Conservation (phyloP, 2,113 vertebrate genomes). For the Haemorhous mexicanus region DNA sequence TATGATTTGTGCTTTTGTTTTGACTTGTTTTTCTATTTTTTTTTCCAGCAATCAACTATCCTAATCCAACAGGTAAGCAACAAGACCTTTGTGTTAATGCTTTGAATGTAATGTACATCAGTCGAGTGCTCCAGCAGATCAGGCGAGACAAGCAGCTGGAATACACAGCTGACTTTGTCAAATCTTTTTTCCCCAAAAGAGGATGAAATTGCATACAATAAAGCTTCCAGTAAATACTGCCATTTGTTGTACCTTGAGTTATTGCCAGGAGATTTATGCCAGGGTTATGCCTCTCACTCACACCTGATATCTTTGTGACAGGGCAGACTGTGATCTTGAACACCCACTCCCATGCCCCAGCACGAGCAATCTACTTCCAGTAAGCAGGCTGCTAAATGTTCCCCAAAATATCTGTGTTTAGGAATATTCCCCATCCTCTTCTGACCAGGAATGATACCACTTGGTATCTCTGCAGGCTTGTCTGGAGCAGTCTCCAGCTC, state of each 20-base stretch:
- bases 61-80: slow-evolving; percentile 67
- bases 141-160: background rate
- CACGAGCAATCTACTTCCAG: background rate
- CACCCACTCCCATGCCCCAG: background rate
- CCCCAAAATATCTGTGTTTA: background rate
- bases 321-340: background rate
- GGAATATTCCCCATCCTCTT: background rate
- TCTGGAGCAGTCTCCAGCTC: background rate
- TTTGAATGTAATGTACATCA: background rate
- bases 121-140: background rate
- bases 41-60: slow-evolving; percentile 68
- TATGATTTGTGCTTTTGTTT: background rate
- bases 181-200: background rate
- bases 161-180: background rate
- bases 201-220: background rate
- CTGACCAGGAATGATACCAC: background rate
- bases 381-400: background rate
- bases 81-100: background rate
- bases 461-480: background rate
- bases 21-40: slow-evolving; percentile 50
- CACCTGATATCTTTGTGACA: background rate
- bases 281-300: background rate
- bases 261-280: background rate
- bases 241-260: background rate
- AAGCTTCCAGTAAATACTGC: background rate